Base-by-base conservation (phyloP, 1,140 invertebrate genomes). In the Philotrypesis tridentata region DNA sequence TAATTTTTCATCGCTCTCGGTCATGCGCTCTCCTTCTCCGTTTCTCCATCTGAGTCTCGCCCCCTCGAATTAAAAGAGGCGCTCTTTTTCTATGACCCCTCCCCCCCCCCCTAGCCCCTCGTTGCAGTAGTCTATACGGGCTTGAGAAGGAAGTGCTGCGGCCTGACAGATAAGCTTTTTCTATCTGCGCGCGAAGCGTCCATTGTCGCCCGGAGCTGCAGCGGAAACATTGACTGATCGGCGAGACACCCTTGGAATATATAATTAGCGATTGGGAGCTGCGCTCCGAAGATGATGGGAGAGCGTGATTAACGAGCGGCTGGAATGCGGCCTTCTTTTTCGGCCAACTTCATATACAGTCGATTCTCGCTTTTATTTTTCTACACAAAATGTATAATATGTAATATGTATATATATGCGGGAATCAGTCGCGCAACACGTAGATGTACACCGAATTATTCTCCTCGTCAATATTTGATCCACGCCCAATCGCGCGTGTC, bases 181-280 rank as follows among this genome's bases (percentile, higher is more conserved):
- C 89, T 90, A 89, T 90, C 88, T 88, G 83, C 76, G 31, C 21
- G 48, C 48, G 6, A 37, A 9, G 14, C n/a, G 25, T 83, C 86
- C 86, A 91, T 92, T 92, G 91, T 91, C 85, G 85, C 74, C 83
- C 84, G 68, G 80, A 86, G 88, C 88, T 91, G 90, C 88, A 89
- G 87, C 91, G 90, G 91, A 92, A 90, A 90, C 91, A 91, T 92
- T 92, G 91, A 92, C 90, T 91, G 91, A 92, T 92, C 90, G 90
- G 87, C 84, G 87, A 12, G 88, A 91, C 89, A 89, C 90, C 91
- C 89, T 90, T 88, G 85, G 91, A 92, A 92, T 91, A 91, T 91
- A 91, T 92, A 92, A 92, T 92, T 92, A 91, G 86, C 81, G 73
- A 84, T 77, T 83, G 61, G 7, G 11, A 27, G 31, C 31, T 27